Evolutionary conservation across 2,113 vertebrate genomes (phyloP).

Genomic region (Bujurquina vittata): DNA sequence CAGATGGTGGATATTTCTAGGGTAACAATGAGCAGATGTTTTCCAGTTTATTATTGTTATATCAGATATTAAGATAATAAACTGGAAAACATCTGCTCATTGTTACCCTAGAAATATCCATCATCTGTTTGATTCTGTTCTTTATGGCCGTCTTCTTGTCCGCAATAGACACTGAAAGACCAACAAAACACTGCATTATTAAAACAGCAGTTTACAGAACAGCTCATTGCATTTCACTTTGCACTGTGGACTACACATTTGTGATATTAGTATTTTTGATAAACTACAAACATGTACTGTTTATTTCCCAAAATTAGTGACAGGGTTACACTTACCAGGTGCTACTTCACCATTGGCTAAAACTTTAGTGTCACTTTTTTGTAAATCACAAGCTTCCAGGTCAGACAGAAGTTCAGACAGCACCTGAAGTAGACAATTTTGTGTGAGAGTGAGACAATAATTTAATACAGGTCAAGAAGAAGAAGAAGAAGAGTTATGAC

Average conservation of each 20-base stretch:
- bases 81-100: neutral
- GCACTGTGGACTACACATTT: neutral
- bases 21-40: too few species aligned
- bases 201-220: neutral
- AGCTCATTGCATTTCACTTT: neutral
- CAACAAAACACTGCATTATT: neutral
- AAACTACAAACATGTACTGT: neutral
- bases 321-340: constrained; percentile 71
- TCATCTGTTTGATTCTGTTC: constrained; percentile 91
- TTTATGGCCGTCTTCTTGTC: constrained; percentile 86
- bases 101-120: constrained; percentile 93
- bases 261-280: neutral
- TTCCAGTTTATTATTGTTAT: neutral
- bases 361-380: constrained; percentile 75
- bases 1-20: too few species aligned
- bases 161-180: constrained; percentile 61
- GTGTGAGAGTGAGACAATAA: neutral
- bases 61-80: neutral
- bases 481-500: neutral
- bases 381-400: constrained; percentile 82
- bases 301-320: neutral
- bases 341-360: constrained; percentile 86
- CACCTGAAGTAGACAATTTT: constrained; percentile 78
- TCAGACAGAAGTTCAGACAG: constrained; percentile 92
- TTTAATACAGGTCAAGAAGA: neutral